Evolutionary conservation across 2,888 invertebrate genomes (phyloP).

Genomic region (Lasioglossum figueresi): DNA sequence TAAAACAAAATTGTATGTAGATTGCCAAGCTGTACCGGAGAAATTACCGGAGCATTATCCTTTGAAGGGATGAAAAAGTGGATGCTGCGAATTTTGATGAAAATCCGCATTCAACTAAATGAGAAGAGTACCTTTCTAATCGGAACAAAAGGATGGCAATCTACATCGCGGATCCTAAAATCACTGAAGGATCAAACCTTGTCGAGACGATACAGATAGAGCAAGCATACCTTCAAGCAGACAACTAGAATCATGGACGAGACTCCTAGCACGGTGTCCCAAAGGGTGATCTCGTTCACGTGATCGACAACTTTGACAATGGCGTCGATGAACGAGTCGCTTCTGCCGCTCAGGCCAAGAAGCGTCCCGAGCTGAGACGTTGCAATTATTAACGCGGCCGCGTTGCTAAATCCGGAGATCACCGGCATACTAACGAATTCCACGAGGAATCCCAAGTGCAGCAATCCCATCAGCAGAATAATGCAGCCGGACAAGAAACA

Average conservation of each 20-base stretch:
- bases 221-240: slow-evolving; percentile 86
- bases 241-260: slow-evolving; percentile 87
- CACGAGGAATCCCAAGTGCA: slow-evolving; percentile 85
- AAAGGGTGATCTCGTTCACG: slow-evolving; percentile 86
- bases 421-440: slow-evolving; percentile 87
- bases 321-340: slow-evolving; percentile 84
- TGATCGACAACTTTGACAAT: slow-evolving; percentile 86
- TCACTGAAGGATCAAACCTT: neutral
- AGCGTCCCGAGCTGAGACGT: slow-evolving; percentile 85
- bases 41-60: neutral
- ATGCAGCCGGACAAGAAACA: slow-evolving; percentile 85
- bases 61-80: no score
- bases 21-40: neutral
- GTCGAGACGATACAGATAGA: neutral
- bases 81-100: neutral
- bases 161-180: neutral
- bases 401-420: slow-evolving; percentile 86
- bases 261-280: slow-evolving; percentile 89
- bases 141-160: neutral
- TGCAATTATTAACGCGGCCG: slow-evolving; percentile 86
- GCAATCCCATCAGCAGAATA: slow-evolving; percentile 84
- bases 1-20: neutral
- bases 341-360: slow-evolving; percentile 82
- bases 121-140: neutral
- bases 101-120: neutral